Percentiles rank a stretch among this genome's conserved stretches.
These are phyloP conservation scores for Glaucomys volans DNA, from an alignment of 2,113 vertebrate genomes.

Conservation along the genomic window DNA sequence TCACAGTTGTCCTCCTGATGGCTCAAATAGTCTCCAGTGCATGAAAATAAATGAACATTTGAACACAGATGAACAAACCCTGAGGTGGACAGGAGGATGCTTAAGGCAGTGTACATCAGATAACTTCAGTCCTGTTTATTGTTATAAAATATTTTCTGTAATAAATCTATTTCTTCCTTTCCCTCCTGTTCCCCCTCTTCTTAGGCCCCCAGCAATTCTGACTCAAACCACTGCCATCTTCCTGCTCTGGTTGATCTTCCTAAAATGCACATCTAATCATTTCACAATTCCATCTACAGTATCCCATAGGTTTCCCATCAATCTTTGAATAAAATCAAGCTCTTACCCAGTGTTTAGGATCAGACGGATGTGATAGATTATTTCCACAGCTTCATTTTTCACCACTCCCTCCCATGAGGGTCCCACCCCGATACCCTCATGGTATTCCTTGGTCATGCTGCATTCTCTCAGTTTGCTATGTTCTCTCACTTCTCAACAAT, in stretches of 20 bases:
- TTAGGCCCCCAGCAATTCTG: neutral
- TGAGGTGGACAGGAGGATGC: neutral
- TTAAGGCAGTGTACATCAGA: neutral
- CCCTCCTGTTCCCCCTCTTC: fast-evolving
- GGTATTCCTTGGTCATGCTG: no score
- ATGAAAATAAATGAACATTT: neutral
- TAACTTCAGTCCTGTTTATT: neutral
- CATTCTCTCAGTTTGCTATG: neutral
- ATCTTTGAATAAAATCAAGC: neutral
- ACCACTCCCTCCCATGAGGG: neutral
- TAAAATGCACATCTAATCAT: neutral
- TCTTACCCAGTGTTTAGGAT: neutral
- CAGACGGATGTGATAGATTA: neutral
- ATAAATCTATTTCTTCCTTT: neutral
- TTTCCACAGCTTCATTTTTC: neutral
- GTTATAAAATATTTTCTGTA: neutral
- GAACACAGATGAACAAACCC: neutral
- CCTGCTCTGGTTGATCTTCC: neutral
- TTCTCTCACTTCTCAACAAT: neutral
- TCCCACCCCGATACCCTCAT: neutral
- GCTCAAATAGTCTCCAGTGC: neutral
- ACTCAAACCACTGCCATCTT: no score
- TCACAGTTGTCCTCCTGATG: neutral
- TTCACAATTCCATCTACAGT: neutral
- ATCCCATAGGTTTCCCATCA: neutral